Percentiles rank a stretch among this genome's conserved stretches.
Conservation (phyloP, 2,113 vertebrate species). For the Notothenia rossii region DNA sequence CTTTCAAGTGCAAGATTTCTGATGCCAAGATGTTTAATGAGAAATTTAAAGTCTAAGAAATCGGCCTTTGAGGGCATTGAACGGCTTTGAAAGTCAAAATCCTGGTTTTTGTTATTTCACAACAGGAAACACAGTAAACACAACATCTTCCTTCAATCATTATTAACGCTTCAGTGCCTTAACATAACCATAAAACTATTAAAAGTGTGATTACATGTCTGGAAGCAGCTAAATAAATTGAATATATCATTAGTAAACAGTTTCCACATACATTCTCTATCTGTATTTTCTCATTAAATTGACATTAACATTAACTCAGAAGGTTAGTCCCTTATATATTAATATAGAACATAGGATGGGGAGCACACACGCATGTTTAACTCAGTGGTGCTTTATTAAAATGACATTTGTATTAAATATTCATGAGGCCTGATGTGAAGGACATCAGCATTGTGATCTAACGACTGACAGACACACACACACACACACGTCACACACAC, state of each 20-base stretch:
- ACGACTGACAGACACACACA: neutral
- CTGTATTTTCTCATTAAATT: conserved; percentile 1
- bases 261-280: neutral
- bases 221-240: neutral
- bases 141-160: too few relatives aligned
- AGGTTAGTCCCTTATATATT: neutral
- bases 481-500: conserved; percentile 2
- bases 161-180: neutral
- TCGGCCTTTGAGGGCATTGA: neutral
- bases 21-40: neutral
- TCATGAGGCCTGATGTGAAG: conserved; percentile 63
- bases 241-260: neutral
- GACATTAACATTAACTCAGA: neutral
- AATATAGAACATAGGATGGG: neutral
- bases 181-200: neutral
- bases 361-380: neutral
- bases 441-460: conserved; percentile 51
- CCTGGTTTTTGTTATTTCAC: neutral
- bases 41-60: too few relatives aligned
- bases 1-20: neutral
- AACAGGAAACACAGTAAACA: too few relatives aligned
- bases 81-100: neutral
- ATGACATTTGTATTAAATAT: conserved; percentile 65
- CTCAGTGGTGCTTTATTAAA: conserved; percentile 63
- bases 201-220: neutral